Evolutionary conservation across 2,888 invertebrate genomes (phyloP).

Genomic region (Troglohyphantes excavatus): DNA sequence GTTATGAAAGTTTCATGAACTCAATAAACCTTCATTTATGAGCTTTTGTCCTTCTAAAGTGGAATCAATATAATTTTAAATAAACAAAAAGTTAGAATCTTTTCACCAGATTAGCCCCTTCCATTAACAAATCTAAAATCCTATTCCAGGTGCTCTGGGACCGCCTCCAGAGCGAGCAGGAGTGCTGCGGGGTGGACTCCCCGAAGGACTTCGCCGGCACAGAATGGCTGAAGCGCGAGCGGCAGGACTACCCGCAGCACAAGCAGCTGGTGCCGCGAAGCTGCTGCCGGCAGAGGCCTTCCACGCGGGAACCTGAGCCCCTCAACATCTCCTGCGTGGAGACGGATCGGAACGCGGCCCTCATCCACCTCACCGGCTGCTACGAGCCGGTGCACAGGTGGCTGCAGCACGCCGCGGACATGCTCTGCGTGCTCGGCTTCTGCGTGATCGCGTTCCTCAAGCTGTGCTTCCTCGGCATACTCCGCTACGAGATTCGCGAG

Average conservation of each 20-base stretch:
- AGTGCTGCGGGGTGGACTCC: slow-evolving; percentile 90
- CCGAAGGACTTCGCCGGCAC: slow-evolving; percentile 83
- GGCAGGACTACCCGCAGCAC: slow-evolving; percentile 59
- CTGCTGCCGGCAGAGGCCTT: slow-evolving; percentile 83
- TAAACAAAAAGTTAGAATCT: too few relatives aligned
- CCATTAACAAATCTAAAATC: too few relatives aligned
- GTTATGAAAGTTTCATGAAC: too few relatives aligned
- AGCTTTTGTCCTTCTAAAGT: too few relatives aligned
- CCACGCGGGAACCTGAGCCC: slow-evolving; percentile 81
- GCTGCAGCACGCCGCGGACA: slow-evolving; percentile 90
- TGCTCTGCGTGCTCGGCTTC: slow-evolving; percentile 90
- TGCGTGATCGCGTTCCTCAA: slow-evolving; percentile 94
- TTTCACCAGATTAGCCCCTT: too few relatives aligned
- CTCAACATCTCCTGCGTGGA: slow-evolving; percentile 75
- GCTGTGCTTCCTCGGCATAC: slow-evolving; percentile 92
- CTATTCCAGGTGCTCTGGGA: slow-evolving; percentile 81
- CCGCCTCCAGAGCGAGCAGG: slow-evolving; percentile 86
- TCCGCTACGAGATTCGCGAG: slow-evolving; percentile 93
- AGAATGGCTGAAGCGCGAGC: slow-evolving; percentile 59
- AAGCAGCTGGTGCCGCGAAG: slow-evolving; percentile 78
- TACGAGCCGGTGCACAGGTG: slow-evolving; percentile 89
- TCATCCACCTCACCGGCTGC: slow-evolving; percentile 85
- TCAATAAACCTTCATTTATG: too few relatives aligned
- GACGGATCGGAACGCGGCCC: slow-evolving; percentile 56
- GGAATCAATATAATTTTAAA: too few relatives aligned